Evolutionary conservation across 1,140 invertebrate species (phyloP).

Genomic region (Drosophila takahashii): DNA sequence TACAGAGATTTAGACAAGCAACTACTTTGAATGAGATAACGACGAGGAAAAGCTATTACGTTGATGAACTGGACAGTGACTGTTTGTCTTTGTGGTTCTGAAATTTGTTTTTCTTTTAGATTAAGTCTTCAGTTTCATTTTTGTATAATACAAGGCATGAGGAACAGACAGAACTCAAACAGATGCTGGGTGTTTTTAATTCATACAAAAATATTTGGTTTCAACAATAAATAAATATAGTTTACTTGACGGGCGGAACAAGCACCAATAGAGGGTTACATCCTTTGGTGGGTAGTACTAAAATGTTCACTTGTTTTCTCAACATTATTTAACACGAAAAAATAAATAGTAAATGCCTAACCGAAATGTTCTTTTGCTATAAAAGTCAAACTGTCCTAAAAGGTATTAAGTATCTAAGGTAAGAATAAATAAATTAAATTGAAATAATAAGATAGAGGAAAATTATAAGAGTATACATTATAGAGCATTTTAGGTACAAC

Average conservation of each 20-base stretch:
- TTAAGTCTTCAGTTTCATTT: constrained; percentile 17
- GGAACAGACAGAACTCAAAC: constrained; percentile 64
- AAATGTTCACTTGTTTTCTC: constrained; percentile 21
- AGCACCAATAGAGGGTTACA: constrained; percentile 84
- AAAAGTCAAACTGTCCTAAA: not conserved
- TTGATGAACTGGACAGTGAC: constrained; percentile 35
- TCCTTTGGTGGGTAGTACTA: constrained; percentile 68
- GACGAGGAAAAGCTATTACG: constrained; percentile 15
- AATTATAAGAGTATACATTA: not conserved
- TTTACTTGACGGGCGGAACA: constrained; percentile 84
- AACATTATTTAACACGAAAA: not conserved
- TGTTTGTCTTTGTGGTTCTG: constrained; percentile 34
- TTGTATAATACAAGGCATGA: constrained; percentile 42
- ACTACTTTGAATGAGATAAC: constrained; percentile 26
- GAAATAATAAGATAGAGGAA: not conserved
- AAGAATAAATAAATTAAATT: not conserved
- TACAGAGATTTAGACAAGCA: constrained; percentile 24
- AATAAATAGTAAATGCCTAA: not conserved
- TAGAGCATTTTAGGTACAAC: constrained; percentile 37
- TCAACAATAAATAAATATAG: constrained; percentile 27
- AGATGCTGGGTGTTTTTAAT: constrained; percentile 38
- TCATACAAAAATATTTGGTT: constrained; percentile 19
- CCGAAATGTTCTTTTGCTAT: not conserved
- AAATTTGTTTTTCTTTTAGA: constrained; percentile 20
- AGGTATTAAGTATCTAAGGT: not conserved